Evolutionary conservation across 2,888 invertebrate species (phyloP), one percentile per base, ranked within the genome.

Genomic region (Philhelius pedissequus): DNA sequence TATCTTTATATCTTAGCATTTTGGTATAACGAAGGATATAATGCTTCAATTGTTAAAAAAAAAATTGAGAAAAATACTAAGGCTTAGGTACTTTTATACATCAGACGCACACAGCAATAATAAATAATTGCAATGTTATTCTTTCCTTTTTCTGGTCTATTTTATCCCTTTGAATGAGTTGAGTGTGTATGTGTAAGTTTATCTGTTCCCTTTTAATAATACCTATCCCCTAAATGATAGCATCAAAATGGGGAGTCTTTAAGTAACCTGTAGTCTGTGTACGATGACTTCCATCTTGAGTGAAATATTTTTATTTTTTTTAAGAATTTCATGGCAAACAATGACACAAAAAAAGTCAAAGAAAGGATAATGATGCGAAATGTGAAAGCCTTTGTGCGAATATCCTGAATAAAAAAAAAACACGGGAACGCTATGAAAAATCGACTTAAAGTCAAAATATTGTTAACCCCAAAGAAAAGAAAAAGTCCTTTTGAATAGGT

Each of bases 291-390:
- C 62, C 66, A 45, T 25, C 35, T 71, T 81, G 32, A 35, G 27
- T 45, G 32, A 66, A 68, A 56, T 32, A 35, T 62, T 43, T 71
- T 48, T 25, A 32, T 38, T 43, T 43, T 27, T 25, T 20, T 50
- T 15, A 15, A 38, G n/a, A 20, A 58, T 58, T 62, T 27, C 43
- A 48, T 27, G 50, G 18, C 58, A 58, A 58, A 38, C 58, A 58
- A 58, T 58, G 40, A 66, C 50, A 50, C 15, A 43, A 81, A 74
- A 69, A 35, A 60, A 62, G 54, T 60, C 22, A 27, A 22, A 40
- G 52, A 79, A 77, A 69, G 74, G 74, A 83, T 83, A 83, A 83
- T 74, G 82, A 83, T 83, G 78, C 68, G 54, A 83, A 78, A 78
- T 73, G 68, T 66, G 32, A 64, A 50, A n/a, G 52, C 62, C 56